Evolutionary conservation across 2,113 vertebrate genomes (phyloP).

Genomic region (Macquaria ambigua): DNA sequence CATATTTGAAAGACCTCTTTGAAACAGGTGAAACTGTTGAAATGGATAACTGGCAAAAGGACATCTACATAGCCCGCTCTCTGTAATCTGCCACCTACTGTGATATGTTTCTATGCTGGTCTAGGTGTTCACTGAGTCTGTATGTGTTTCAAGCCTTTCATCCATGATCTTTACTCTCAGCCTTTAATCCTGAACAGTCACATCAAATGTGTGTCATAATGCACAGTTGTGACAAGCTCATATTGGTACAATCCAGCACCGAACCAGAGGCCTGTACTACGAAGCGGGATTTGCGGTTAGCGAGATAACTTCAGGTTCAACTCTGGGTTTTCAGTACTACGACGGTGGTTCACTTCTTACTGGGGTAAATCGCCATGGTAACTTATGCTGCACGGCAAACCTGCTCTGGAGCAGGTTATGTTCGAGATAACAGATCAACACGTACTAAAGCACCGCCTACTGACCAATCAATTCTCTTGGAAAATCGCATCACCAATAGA

Average conservation of each 20-base stretch:
- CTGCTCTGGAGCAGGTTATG: too few species aligned
- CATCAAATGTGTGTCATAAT: background rate
- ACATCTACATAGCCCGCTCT: background rate
- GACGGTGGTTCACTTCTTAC: too few species aligned
- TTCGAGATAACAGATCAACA: too few species aligned
- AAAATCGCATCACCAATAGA: too few species aligned
- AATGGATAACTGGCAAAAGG: background rate
- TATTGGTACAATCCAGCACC: background rate
- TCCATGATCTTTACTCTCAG: background rate
- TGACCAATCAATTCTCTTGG: too few species aligned
- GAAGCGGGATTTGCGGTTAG: too few species aligned
- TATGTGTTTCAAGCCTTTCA: background rate
- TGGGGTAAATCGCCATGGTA: too few species aligned
- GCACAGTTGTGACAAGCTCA: background rate
- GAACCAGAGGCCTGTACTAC: too few species aligned
- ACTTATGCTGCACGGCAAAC: too few species aligned
- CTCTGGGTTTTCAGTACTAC: too few species aligned
- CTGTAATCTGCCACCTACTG: background rate
- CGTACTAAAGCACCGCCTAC: too few species aligned
- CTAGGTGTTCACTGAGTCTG: background rate
- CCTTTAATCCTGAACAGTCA: background rate
- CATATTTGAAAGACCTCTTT: background rate
- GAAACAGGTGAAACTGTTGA: background rate
- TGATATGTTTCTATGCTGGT: background rate
- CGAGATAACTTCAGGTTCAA: too few species aligned